Evolutionary conservation across 2,888 invertebrate genomes (phyloP), one percentile per base, ranked within the genome.

Genomic region (Hyles lineata): DNA sequence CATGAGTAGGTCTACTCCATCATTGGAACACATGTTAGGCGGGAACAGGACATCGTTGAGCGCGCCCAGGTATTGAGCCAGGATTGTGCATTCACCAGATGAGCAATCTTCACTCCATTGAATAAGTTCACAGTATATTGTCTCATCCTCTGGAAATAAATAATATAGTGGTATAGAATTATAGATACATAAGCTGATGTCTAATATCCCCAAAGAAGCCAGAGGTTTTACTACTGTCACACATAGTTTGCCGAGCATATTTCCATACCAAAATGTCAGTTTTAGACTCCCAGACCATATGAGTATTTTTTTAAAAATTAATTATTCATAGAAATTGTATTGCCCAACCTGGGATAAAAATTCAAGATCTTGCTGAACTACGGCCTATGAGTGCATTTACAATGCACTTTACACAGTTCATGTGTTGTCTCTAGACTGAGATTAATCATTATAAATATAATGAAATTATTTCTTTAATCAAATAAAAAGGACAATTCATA

Each of bases 1-100:
- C 96, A 97, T 96, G 23, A 97, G 93, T 71, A 97, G 87, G 83
- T 97, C 97, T 4, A 97, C 95, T 8, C 96, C 96, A 32, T 96
- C 95, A 67, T 92, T 88, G 19, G 95, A 90, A 74, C 96, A 96
- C 81, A 95, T 92, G 72, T 96, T 94, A 0, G 95, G 93, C 0
- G 96, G 96, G 83, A 96, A 97, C 21, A 97, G 90, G 11, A 97
- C 90, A 81, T 97, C 96, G 61, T 95, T 95, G 55, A 97, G 87
- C 59, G 96, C 95, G 2, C 96, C 96, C 72, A 96, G 93, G 85
- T 96, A 97, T 70, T 95, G 95, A 0, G 96, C 96, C 69, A 97
- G 88, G 74, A 96, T 90, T 0, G 94, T 89, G 74, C 95, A 95
- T 50, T 92, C 89, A 4, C 83, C 83, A 0, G 82, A 71, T 0